Evolutionary conservation across 2,888 invertebrate species (phyloP).

Genomic region (Erynnis tages): DNA sequence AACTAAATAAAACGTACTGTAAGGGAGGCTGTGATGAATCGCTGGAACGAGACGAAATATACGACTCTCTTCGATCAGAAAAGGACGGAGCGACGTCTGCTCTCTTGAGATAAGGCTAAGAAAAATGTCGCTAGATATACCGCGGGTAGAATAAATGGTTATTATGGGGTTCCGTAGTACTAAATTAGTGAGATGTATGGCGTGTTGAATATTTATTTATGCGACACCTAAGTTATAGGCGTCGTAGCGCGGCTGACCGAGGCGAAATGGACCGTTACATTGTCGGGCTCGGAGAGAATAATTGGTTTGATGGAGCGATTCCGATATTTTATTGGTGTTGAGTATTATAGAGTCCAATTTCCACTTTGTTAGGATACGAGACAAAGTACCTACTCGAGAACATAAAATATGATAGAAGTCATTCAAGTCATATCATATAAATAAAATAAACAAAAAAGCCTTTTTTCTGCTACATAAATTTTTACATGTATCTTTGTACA

Average conservation of each 20-base stretch:
- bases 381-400: too few relatives aligned
- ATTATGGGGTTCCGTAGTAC: constrained; percentile 72
- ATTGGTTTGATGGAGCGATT: constrained; percentile 9
- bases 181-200: constrained; percentile 80
- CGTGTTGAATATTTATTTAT: constrained; percentile 77
- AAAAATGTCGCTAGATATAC: constrained; percentile 78
- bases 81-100: constrained; percentile 57
- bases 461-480: too few relatives aligned
- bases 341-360: too few relatives aligned
- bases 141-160: constrained; percentile 71
- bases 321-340: constrained; percentile 2
- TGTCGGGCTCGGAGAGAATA: constrained; percentile 10
- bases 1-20: constrained; percentile 75
- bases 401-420: too few relatives aligned
- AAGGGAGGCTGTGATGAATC: constrained; percentile 53
- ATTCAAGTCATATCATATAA: too few relatives aligned
- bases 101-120: constrained; percentile 71
- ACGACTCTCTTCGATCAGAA: constrained; percentile 37
- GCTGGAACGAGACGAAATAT: constrained; percentile 42
- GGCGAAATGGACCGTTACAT: constrained; percentile 32
- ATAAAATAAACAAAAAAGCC: too few relatives aligned
- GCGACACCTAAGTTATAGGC: constrained; percentile 55
- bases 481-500: too few relatives aligned
- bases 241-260: constrained; percentile 38
- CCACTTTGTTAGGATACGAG: too few relatives aligned